Conservation (phyloP, 2,888 invertebrate genomes). For the Parascotia fuliginaria region DNA sequence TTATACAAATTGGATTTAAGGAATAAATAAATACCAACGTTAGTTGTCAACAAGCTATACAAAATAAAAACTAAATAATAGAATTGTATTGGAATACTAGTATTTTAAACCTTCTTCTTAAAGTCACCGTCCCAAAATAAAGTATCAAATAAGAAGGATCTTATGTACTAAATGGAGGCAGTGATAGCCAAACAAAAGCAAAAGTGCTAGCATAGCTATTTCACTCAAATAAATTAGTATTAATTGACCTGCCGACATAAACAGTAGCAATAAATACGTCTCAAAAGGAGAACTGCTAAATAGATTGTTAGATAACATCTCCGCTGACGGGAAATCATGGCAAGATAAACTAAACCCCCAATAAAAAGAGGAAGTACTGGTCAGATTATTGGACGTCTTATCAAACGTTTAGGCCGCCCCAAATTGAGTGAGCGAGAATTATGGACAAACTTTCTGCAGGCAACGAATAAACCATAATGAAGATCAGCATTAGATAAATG, state of each 20-base stretch:
- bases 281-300: slow-evolving; percentile 60
- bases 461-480: slow-evolving; percentile 79
- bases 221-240: slow-evolving; percentile 37
- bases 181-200: slow-evolving; percentile 5
- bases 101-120: background rate
- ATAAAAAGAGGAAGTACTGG: slow-evolving; percentile 73
- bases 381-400: slow-evolving; percentile 79
- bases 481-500: slow-evolving; percentile 77
- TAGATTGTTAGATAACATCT: slow-evolving; percentile 67
- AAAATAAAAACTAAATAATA: slow-evolving; percentile 4
- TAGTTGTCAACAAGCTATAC: slow-evolving; percentile 6
- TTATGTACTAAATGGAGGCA: background rate
- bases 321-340: slow-evolving; percentile 68
- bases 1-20: slow-evolving; percentile 20
- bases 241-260: slow-evolving; percentile 54
- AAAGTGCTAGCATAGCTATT: slow-evolving; percentile 9
- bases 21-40: slow-evolving; percentile 3
- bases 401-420: slow-evolving; percentile 73
- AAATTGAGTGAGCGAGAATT: slow-evolving; percentile 81
- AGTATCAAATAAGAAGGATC: background rate
- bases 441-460: slow-evolving; percentile 77
- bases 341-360: slow-evolving; percentile 72
- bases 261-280: slow-evolving; percentile 56
- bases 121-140: background rate
- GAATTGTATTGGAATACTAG: no score